phyloP scores from a whole-genome alignment of 2,797 vertebrate genomes.

The Microctenopoma steveboyesi region DNA sequence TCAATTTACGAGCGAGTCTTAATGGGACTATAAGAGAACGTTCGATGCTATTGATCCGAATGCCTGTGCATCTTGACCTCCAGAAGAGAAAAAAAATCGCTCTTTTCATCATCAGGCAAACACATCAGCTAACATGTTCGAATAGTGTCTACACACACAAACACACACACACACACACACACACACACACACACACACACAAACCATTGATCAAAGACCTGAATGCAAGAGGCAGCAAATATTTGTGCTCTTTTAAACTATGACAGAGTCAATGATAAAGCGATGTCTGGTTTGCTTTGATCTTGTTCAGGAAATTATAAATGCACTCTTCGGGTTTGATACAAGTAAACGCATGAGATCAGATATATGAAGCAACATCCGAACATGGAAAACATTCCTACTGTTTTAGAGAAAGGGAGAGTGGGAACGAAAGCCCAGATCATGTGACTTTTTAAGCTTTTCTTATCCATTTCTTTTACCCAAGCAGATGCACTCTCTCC shows the following conservation, averaged over 20 bases:
- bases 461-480: slow-evolving; percentile 50
- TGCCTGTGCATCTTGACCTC: slow-evolving; percentile 75
- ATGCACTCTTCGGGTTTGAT: slow-evolving; percentile 36
- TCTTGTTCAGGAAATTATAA: slow-evolving; percentile 52
- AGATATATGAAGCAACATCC: slow-evolving; percentile 23
- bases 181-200: slow-evolving; percentile 31
- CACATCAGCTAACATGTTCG: slow-evolving; percentile 50
- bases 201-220: slow-evolving; percentile 73
- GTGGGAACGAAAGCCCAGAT: slow-evolving; percentile 23
- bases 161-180: slow-evolving; percentile 32
- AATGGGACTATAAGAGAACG: slow-evolving; percentile 80
- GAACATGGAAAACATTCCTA: slow-evolving; percentile 19
- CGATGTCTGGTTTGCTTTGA: slow-evolving; percentile 46
- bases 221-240: slow-evolving; percentile 72
- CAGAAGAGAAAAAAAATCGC: slow-evolving; percentile 48
- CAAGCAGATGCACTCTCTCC: slow-evolving; percentile 51
- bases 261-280: slow-evolving; percentile 56
- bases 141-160: slow-evolving; percentile 29
- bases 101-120: slow-evolving; percentile 72
- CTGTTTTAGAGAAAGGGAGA: slow-evolving; percentile 45
- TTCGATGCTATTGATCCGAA: slow-evolving; percentile 79
- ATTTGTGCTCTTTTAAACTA: slow-evolving; percentile 67
- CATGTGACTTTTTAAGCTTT: slow-evolving; percentile 34
- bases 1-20: slow-evolving; percentile 78
- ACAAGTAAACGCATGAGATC: slow-evolving; percentile 44